A percentile compares a stretch with the other conserved stretches of the same genome.
These are phyloP conservation scores for Nematolebias whitei DNA, from an alignment of 2,113 vertebrate species.

Conservation along the genomic window DNA sequence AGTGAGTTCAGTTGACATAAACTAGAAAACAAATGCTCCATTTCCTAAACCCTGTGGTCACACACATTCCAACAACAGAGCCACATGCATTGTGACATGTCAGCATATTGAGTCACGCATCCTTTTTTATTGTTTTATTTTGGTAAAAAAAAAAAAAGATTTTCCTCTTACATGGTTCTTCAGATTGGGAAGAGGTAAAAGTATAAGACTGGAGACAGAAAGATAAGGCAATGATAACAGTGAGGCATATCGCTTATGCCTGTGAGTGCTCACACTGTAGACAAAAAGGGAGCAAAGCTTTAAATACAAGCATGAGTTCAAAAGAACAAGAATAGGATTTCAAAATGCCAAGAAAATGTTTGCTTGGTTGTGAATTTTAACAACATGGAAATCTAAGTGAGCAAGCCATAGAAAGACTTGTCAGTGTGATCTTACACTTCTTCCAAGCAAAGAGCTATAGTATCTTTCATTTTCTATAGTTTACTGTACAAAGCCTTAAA, in stretches of 20 bases:
- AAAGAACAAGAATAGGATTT: constrained; percentile 27
- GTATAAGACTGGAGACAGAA: constrained; percentile 22
- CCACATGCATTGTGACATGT: constrained; percentile 13
- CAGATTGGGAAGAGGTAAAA: constrained; percentile 28
- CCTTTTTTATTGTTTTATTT: constrained; percentile 29
- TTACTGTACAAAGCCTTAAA: not conserved
- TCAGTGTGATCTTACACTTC: constrained; percentile 34
- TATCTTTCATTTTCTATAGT: constrained; percentile 3
- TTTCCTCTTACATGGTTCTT: constrained; percentile 43
- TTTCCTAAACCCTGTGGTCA: constrained; percentile 14
- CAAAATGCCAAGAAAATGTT: constrained; percentile 42
- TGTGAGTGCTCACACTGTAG: not conserved
- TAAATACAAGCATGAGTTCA: constrained; percentile 12
- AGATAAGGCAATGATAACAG: constrained; percentile 1
- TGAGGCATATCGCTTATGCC: not conserved
- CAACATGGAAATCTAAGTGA: constrained; percentile 24
- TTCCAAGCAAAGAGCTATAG: constrained; percentile 35
- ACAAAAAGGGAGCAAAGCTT: constrained; percentile 13
- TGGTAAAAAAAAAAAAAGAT: constrained; percentile 7
- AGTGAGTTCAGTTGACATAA: constrained; percentile 22
- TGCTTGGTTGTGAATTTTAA: constrained; percentile 60
- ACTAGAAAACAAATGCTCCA: constrained; percentile 5
- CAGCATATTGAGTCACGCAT: constrained; percentile 2
- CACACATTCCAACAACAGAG: not conserved
- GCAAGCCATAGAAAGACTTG: constrained; percentile 48